Percentiles rank a stretch among this genome's conserved stretches.
phyloP scores from a whole-genome alignment of 2,797 vertebrate genomes.

The Lophius americanus region DNA sequence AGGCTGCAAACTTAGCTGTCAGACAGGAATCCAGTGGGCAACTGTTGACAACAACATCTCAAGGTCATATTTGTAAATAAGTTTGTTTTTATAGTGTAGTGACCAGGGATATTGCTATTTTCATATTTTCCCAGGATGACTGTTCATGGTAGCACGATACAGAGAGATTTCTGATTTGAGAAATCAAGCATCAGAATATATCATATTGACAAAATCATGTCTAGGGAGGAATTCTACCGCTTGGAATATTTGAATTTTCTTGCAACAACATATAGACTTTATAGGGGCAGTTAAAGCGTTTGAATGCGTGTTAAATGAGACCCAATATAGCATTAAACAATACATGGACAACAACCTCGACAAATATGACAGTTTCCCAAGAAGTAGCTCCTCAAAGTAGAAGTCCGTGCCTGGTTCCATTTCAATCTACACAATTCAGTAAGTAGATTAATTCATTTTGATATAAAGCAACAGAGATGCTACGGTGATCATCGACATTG shows the following conservation, averaged over 20 bases:
- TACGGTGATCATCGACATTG: neutral
- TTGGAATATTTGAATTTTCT: neutral
- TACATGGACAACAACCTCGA: neutral
- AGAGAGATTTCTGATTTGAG: neutral
- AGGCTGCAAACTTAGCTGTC: slow-evolving; percentile 11
- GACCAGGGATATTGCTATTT: neutral
- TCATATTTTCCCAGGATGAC: neutral
- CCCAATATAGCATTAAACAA: too few species aligned
- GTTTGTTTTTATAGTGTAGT: neutral
- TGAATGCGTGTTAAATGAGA: neutral
- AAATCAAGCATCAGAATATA: neutral
- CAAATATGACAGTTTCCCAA: neutral
- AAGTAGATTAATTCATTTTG: too few species aligned
- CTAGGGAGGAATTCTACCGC: neutral
- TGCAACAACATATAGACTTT: neutral
- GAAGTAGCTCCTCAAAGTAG: neutral
- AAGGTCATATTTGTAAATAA: neutral
- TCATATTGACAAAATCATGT: neutral
- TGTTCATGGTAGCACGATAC: neutral
- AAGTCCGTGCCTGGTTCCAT: too few species aligned
- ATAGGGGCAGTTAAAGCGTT: neutral
- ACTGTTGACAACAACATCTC: slow-evolving; percentile 32
- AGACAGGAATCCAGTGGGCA: slow-evolving; percentile 19
- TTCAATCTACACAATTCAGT: too few species aligned
- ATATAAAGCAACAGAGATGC: neutral